These are phyloP conservation scores for Oenanthe oenanthe DNA, from an alignment of 2,113 vertebrate species.

Conservation along the genomic window DNA sequence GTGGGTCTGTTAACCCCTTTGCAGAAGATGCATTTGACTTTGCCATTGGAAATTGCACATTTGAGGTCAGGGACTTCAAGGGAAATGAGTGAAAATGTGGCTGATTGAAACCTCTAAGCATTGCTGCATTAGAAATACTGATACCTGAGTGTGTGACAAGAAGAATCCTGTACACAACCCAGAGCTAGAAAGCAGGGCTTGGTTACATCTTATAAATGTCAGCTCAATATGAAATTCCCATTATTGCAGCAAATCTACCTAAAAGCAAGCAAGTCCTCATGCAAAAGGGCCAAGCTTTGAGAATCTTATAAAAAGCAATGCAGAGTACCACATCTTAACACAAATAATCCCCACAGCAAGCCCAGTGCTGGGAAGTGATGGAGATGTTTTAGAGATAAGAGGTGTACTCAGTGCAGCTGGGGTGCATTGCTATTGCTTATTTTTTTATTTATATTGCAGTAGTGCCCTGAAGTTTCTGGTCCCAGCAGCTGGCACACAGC, in stretches of 20 bases:
- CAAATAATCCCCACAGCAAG: neutral
- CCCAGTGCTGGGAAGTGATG: neutral
- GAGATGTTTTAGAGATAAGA: neutral
- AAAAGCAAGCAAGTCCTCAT: neutral
- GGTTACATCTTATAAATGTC: accelerated
- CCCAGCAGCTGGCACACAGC: neutral
- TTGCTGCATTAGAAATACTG: neutral
- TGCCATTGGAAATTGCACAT: neutral
- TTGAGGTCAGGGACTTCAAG: neutral
- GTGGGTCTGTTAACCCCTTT: neutral
- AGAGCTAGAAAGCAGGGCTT: neutral
- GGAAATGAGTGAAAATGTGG: neutral
- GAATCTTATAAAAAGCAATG: neutral
- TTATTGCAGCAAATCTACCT: neutral
- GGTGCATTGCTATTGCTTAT: neutral
- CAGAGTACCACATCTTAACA: neutral
- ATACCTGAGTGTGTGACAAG: neutral
- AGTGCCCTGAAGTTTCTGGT: neutral
- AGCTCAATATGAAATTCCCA: neutral
- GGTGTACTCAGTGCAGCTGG: neutral
- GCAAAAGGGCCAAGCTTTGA: neutral
- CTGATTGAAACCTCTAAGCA: neutral
- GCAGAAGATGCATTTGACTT: neutral
- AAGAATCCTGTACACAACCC: neutral
- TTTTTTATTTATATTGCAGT: neutral